Percentiles rank a stretch among this genome's conserved stretches.
Evolutionary conservation across 2,888 invertebrate species (phyloP).

Genomic region (Bellardia pandia): DNA sequence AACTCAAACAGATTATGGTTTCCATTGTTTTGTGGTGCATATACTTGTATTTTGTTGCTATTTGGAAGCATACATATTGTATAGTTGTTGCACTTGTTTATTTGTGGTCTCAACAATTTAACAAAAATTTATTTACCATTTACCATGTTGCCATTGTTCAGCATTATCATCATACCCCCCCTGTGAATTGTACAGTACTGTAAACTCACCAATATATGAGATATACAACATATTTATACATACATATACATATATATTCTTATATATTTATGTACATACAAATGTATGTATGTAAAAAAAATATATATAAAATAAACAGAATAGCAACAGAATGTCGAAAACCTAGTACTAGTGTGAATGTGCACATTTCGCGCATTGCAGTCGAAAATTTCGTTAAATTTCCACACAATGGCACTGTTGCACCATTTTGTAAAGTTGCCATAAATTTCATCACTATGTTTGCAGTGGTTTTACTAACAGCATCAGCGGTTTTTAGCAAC

Average conservation of each 20-base stretch:
- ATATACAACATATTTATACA: conserved; percentile 3
- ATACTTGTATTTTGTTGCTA: neutral
- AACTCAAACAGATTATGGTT: conserved; percentile 68
- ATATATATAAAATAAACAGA: conserved; percentile 50
- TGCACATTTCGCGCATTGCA: conserved; percentile 71
- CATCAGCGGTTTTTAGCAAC: conserved; percentile 70
- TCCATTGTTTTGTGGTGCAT: conserved; percentile 58
- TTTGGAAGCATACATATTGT: conserved; percentile 34
- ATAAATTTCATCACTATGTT: conserved; percentile 78
- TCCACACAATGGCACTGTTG: conserved; percentile 71
- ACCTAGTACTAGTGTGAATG: conserved; percentile 15
- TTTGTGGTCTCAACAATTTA: conserved; percentile 72
- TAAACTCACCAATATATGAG: conserved; percentile 18
- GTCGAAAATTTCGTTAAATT: conserved; percentile 59
- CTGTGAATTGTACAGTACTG: conserved; percentile 22
- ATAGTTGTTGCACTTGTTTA: conserved; percentile 66
- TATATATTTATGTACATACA: neutral
- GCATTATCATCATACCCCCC: conserved; percentile 38
- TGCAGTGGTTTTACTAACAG: conserved; percentile 73
- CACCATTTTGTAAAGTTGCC: conserved; percentile 79
- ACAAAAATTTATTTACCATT: conserved; percentile 71
- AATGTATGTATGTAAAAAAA: no score
- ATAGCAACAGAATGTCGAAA: conserved; percentile 42
- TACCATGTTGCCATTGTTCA: conserved; percentile 56
- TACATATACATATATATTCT: neutral